Percentiles rank a stretch among this genome's conserved stretches.
phyloP scores from a whole-genome alignment of 1,140 invertebrate species.

The Drosophila subobscura region DNA sequence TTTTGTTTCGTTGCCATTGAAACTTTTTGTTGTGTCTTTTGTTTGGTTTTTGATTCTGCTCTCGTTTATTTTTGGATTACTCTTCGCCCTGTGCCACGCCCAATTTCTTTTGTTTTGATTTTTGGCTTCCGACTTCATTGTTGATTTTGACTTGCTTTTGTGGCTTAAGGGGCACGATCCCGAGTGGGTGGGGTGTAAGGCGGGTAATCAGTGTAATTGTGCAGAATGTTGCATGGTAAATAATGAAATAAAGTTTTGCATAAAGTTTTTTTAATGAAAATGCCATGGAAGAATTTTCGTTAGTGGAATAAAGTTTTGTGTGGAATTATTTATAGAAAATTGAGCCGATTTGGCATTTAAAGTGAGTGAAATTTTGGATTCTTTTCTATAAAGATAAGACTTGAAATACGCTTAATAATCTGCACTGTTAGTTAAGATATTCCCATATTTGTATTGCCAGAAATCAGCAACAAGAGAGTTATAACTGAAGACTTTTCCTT shows the following conservation, averaged over 20 bases:
- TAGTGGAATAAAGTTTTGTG: no score
- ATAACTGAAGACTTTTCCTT: neutral
- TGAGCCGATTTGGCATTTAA: no score
- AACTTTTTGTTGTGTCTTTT: slow-evolving; percentile 50
- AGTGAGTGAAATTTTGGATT: no score
- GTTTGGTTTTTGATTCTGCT: slow-evolving; percentile 13
- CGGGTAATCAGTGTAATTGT: slow-evolving; percentile 53
- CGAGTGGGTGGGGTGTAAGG: slow-evolving; percentile 11
- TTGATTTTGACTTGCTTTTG: slow-evolving; percentile 9
- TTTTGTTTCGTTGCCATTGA: slow-evolving; percentile 62
- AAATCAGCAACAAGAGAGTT: no score
- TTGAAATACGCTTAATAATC: no score
- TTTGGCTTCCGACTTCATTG: slow-evolving; percentile 28
- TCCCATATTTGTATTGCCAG: no score
- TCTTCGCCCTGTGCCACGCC: slow-evolving; percentile 38
- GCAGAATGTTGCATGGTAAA: slow-evolving; percentile 37
- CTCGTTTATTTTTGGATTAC: slow-evolving; percentile 67
- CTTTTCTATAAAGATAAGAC: no score
- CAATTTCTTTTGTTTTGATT: slow-evolving; percentile 52
- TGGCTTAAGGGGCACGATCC: neutral
- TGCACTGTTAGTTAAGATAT: no score
- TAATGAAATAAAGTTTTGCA: slow-evolving; percentile 24
- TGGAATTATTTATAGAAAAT: no score
- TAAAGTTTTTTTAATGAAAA: slow-evolving; percentile 45
- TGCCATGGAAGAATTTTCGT: slow-evolving; percentile 3